Percentiles rank a stretch among this genome's conserved stretches.
These are phyloP conservation scores for Rhynchonycteris naso DNA, from an alignment of 2,797 vertebrate species.

Conservation along the genomic window DNA sequence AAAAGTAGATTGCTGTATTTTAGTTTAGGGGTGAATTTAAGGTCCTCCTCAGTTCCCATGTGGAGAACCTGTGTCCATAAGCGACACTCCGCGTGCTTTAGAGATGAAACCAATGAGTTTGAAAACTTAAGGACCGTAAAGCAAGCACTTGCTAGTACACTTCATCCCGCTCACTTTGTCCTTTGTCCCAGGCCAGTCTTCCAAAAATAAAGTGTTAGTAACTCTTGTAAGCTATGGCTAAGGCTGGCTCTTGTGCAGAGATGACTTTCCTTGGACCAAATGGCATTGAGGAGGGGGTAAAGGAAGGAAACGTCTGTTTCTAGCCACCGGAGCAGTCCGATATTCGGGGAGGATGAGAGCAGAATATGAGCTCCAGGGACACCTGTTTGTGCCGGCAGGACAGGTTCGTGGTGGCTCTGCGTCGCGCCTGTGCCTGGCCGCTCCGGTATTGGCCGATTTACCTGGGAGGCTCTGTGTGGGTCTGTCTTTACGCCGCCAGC, in stretches of 20 bases:
- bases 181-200: constrained; percentile 7
- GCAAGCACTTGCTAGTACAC: not conserved
- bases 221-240: not conserved
- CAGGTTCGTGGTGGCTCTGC: not conserved
- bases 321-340: not conserved
- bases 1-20: constrained; percentile 28
- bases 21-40: constrained; percentile 47
- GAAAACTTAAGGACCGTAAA: not conserved
- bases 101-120: not conserved
- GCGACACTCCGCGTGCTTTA: not conserved
- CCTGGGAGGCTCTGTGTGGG: constrained; percentile 75
- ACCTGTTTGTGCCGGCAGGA: constrained; percentile 81
- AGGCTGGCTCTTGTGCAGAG: not conserved
- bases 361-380: constrained; percentile 32
- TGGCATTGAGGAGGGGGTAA: not conserved
- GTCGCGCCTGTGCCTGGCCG: not conserved
- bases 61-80: constrained; percentile 54
- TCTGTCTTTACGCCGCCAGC: constrained; percentile 62
- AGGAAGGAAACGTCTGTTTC: not conserved
- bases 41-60: not conserved
- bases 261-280: not conserved
- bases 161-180: not conserved
- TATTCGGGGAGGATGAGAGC: not conserved
- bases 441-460: constrained; percentile 75
- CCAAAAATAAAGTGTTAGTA: not conserved